Conservation (phyloP, 1,140 invertebrate species). For the Drosophila oshimai region DNA sequence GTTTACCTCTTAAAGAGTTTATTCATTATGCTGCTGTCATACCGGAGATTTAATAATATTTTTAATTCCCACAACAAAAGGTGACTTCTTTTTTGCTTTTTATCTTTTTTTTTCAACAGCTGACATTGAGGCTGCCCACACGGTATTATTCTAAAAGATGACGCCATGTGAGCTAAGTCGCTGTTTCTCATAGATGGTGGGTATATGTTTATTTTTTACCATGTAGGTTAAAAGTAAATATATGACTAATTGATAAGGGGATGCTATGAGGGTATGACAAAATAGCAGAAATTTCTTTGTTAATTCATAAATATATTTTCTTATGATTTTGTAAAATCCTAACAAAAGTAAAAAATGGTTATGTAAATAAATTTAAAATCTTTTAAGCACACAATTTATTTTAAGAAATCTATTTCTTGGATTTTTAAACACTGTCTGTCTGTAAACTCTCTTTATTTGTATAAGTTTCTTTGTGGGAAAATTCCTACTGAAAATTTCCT, state of each 20-base stretch:
- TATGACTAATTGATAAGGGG: constrained; percentile 9
- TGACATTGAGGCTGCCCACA: constrained; percentile 33
- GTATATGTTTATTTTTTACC: background rate
- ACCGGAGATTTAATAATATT: background rate
- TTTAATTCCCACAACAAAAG: constrained; percentile 24
- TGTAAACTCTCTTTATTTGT: no score
- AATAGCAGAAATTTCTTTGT: no score
- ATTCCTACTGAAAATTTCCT: background rate
- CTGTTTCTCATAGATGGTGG: constrained; percentile 16
- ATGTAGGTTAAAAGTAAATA: constrained; percentile 15
- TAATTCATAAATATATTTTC: no score
- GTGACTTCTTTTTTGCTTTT: constrained; percentile 4
- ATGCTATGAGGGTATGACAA: background rate
- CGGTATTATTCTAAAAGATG: constrained; percentile 27
- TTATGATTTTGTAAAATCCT: no score
- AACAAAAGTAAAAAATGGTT: no score
- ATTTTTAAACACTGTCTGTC: no score
- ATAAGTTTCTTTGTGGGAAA: background rate
- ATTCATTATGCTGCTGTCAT: constrained; percentile 15
- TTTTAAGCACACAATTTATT: no score
- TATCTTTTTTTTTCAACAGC: background rate
- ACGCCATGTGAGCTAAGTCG: constrained; percentile 16
- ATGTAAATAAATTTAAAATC: no score
- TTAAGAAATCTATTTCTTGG: no score
- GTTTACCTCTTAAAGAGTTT: constrained; percentile 3